Conservation (phyloP, 1,140 invertebrate species). For the Galendromus occidentalis region DNA sequence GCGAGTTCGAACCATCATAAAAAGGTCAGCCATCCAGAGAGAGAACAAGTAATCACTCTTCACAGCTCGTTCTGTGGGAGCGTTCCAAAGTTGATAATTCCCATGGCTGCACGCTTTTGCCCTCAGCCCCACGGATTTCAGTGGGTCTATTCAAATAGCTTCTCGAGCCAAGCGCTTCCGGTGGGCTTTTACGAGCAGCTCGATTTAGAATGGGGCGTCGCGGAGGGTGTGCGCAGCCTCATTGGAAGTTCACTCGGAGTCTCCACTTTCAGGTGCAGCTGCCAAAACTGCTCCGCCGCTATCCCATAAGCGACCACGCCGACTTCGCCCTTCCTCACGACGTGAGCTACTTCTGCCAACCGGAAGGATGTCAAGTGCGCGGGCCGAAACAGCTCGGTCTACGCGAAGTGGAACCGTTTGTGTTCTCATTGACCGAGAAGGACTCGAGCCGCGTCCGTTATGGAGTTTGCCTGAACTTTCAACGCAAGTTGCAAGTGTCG, state of each 20-base stretch:
- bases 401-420: constrained; percentile 82
- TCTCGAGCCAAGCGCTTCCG: constrained; percentile 30
- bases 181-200: background rate
- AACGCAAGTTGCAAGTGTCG: constrained; percentile 14
- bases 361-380: constrained; percentile 79
- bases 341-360: constrained; percentile 98
- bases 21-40: too few species aligned
- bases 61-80: too few species aligned
- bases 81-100: too few species aligned
- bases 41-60: too few species aligned
- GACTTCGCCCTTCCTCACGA: constrained; percentile 92
- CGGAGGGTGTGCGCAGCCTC: background rate
- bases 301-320: constrained; percentile 80
- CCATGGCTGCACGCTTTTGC: too few species aligned
- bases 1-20: constrained; percentile 32
- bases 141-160: constrained; percentile 30
- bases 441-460: constrained; percentile 54
- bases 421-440: constrained; percentile 96
- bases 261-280: constrained; percentile 34
- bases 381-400: constrained; percentile 61
- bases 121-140: too few species aligned
- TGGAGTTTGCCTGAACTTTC: constrained; percentile 11
- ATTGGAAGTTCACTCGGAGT: constrained; percentile 13
- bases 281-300: constrained; percentile 77
- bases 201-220: background rate